A percentile compares a stretch with the other conserved stretches of the same genome.
Conservation (phyloP, 2,888 invertebrate species). For the Lapara coniferarum region DNA sequence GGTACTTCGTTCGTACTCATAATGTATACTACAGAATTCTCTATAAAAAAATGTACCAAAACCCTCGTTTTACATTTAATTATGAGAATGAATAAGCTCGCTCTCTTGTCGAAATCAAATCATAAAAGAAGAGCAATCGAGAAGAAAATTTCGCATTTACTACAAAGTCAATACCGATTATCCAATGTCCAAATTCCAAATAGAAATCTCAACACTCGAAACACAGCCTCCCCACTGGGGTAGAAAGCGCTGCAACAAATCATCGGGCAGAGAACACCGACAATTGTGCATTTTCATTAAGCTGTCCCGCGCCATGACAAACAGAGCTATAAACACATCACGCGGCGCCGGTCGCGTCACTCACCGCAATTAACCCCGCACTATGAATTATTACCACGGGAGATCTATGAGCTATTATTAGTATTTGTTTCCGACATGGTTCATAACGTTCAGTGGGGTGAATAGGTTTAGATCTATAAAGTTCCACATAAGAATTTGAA, state of each 20-base stretch:
- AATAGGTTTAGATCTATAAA: no score
- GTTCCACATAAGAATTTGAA: no score
- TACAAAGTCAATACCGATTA: background rate
- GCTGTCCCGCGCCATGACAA: conserved; percentile 3
- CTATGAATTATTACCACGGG: background rate
- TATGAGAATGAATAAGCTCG: no score
- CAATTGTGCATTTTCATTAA: conserved; percentile 4
- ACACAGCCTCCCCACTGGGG: background rate
- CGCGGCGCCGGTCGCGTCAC: conserved; percentile 6
- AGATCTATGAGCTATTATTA: background rate
- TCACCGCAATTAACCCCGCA: conserved; percentile 3
- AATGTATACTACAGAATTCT: no score
- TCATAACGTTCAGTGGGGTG: background rate
- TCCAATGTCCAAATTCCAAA: background rate
- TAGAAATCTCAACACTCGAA: background rate
- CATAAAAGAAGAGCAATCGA: no score
- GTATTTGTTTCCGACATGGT: background rate
- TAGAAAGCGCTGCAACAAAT: conserved; percentile 1
- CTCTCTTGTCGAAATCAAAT: no score
- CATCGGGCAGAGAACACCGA: background rate
- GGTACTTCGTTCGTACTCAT: no score
- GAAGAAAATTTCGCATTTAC: no score
- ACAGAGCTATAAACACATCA: conserved; percentile 5
- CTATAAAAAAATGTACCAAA: no score
- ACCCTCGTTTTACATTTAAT: no score